Conservation (phyloP, 1,140 invertebrate genomes). For the Papilio polyxenes region DNA sequence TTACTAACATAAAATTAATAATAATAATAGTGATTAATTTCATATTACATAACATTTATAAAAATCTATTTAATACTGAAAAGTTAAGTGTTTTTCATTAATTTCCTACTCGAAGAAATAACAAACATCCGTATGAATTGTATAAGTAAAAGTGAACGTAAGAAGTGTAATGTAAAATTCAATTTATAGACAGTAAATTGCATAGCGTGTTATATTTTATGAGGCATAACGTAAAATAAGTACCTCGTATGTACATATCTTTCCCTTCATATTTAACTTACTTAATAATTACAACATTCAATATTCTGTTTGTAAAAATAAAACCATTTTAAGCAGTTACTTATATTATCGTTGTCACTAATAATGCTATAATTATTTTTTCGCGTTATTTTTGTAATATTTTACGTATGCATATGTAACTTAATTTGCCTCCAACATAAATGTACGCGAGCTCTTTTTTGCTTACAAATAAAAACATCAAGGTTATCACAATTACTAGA, state of each 20-base stretch:
- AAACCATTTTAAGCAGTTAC: not conserved
- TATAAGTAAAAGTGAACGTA: constrained; percentile 11
- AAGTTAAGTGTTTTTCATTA: not conserved
- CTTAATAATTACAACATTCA: constrained; percentile 9
- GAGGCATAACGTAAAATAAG: constrained; percentile 1
- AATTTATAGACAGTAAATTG: not conserved
- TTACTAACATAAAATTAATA: not conserved
- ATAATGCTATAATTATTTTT: not conserved
- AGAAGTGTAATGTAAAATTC: not conserved
- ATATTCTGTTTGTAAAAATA: constrained; percentile 26
- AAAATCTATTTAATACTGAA: not conserved
- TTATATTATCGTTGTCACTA: not conserved
- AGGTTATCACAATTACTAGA: constrained; percentile 33
- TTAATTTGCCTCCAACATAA: not conserved
- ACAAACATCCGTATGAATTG: not conserved
- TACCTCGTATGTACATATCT: not conserved
- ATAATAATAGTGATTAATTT: not conserved
- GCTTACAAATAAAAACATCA: constrained; percentile 32
- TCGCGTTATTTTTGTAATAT: not conserved
- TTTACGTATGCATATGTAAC: not conserved
- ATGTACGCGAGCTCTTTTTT: constrained; percentile 18
- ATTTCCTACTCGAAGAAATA: not conserved
- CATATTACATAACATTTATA: not conserved
- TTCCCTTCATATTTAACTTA: not conserved
- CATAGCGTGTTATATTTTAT: not conserved